These are phyloP conservation scores for Gallinago solitaria DNA, from an alignment of 2,797 vertebrate species.

Conservation along the genomic window DNA sequence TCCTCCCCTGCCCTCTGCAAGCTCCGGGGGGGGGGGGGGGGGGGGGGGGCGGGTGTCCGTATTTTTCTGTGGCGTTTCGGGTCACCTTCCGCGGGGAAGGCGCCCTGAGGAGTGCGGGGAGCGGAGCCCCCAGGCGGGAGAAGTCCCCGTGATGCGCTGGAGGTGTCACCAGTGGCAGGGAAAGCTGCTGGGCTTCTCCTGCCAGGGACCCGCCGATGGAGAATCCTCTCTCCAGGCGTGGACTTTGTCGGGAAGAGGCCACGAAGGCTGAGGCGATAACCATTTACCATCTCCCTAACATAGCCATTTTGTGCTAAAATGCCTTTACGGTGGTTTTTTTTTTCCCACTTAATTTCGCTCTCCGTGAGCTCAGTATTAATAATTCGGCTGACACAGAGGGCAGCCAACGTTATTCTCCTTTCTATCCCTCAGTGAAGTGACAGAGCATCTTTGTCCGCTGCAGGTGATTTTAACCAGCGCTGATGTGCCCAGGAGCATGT, in stretches of 20 bases:
- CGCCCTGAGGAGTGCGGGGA: not conserved
- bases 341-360: not conserved
- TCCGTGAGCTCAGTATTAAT: not conserved
- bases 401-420: not conserved
- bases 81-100: not conserved
- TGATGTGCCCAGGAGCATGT: not conserved
- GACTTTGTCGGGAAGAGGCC: not conserved
- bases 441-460: not conserved
- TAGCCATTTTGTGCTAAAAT: not conserved
- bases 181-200: not conserved
- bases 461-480: constrained; percentile 1
- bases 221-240: too few species aligned
- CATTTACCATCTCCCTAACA: accelerated
- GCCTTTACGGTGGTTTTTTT: not conserved
- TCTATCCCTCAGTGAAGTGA: not conserved
- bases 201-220: not conserved
- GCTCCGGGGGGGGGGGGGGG: not conserved
- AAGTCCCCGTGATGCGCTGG: not conserved
- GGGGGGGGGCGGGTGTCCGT: too few species aligned
- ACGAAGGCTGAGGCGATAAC: not conserved
- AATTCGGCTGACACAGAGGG: not conserved
- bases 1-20: not conserved
- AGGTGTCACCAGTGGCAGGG: not conserved
- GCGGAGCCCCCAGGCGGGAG: not conserved
- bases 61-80: not conserved